Base-by-base conservation (phyloP, 2,888 invertebrate genomes). In the Xestia rhomboidea region DNA sequence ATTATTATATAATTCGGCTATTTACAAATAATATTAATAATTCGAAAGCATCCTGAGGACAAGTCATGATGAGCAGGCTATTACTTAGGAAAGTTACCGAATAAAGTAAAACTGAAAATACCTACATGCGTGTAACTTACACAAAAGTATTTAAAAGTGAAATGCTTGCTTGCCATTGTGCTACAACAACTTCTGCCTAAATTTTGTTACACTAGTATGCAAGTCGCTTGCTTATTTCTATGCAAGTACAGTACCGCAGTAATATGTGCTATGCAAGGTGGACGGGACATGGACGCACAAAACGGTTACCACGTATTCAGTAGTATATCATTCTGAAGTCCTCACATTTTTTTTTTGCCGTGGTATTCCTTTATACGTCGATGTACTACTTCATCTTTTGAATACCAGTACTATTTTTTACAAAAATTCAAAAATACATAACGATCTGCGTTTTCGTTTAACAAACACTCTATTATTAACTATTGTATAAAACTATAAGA, bases 11-110 rank as follows among this genome's bases (percentile, higher is more conserved):
- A 82, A 69, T 74, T 82, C 77, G 57, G 79, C 74, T 88, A 88
- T 88, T 83, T 88, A 88, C 88, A 88, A 84, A 79, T 63, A 79
- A 73, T 64, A 68, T 68, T 77, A 81, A 77, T 66, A 84, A 76
- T 79, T 79, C 66, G 38, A 78, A 84, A 75, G 68, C 54, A 60
- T 83, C 27, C 51, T 49, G n/a, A 44, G 54, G 51, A 78, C 46
- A 57, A 77, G 66, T 75, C 79, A 64, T 54, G 63, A 67, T 77
- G 57, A 46, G 64, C 69, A 41, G 10, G 10, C 38, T 44, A 67
- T 51, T 66, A 60, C 13, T 27, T 13, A 54, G 18, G 64, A 34
- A 54, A 15, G 51, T 8, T 21, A 54, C 38, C 18, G 0, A 24
- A 75, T 1, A 62, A 64, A 63, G 7, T 51, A 73, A 62, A 30